These are phyloP conservation scores for Nettapus auritus DNA, from an alignment of 2,113 vertebrate genomes.

Conservation along the genomic window DNA sequence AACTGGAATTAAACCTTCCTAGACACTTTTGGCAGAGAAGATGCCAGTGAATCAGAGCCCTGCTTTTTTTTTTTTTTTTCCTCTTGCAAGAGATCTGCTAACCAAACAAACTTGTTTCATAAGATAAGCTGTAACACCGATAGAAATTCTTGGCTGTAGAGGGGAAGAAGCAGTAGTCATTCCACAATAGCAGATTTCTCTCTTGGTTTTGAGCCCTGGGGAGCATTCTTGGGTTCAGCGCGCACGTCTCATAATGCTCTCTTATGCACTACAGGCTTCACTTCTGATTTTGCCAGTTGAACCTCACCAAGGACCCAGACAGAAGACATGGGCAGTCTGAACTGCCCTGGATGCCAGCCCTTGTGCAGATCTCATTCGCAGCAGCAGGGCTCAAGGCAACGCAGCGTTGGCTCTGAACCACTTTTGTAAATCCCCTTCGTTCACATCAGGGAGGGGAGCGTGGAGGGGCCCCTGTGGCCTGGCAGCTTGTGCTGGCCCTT, in stretches of 20 bases:
- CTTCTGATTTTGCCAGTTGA: not conserved
- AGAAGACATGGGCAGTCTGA: not conserved
- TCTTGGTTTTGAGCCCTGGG: not conserved
- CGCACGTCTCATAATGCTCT: rapidly evolving
- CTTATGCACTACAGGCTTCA: not conserved
- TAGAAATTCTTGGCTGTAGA: not conserved
- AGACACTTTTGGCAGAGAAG: not conserved
- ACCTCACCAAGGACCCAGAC: not conserved
- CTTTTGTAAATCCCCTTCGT: not conserved
- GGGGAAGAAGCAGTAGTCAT: not conserved
- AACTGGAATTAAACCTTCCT: constrained; percentile 14
- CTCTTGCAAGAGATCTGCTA: not conserved
- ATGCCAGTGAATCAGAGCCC: not conserved
- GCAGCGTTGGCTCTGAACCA: not conserved
- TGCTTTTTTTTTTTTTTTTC: not conserved
- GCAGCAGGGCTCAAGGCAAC: not conserved
- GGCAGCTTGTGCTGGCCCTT: not conserved
- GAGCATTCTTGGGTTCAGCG: not conserved
- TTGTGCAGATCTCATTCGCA: not conserved
- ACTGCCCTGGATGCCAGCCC: not conserved
- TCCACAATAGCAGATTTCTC: not conserved
- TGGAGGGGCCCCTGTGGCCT: not conserved
- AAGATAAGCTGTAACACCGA: not conserved
- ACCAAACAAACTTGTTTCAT: not conserved
- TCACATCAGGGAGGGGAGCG: not conserved